These are phyloP conservation scores for Archegozetes longisetosus DNA, from an alignment of 1,140 invertebrate genomes.

Conservation along the genomic window DNA sequence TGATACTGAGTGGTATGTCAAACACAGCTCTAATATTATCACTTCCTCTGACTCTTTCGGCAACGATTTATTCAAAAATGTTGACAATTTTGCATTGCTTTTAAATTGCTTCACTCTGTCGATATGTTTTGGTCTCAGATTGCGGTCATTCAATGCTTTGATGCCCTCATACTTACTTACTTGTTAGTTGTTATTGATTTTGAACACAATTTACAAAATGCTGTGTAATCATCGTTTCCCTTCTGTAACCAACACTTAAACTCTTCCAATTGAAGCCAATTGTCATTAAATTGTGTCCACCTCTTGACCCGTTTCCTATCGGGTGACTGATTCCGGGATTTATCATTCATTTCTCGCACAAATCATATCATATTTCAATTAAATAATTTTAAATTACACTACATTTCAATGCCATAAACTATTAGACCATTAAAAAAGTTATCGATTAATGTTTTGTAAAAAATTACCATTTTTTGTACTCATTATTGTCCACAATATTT, in stretches of 20 bases:
- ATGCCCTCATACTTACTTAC: neutral
- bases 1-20: neutral
- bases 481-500: no score
- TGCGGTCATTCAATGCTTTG: neutral
- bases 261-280: neutral
- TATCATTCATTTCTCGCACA: no score
- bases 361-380: no score
- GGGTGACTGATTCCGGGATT: no score
- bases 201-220: neutral
- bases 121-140: neutral
- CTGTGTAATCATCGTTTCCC: neutral
- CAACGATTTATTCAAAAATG: neutral
- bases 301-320: neutral
- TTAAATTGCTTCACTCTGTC: neutral
- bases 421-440: no score
- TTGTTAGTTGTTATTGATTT: neutral
- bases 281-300: neutral
- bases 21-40: neutral
- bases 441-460: no score
- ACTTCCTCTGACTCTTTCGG: neutral
- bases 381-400: no score
- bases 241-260: neutral
- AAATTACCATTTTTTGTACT: no score
- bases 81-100: neutral
- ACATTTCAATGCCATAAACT: no score